Evolutionary conservation across 2,113 vertebrate species (phyloP), one percentile per base, ranked within the genome.

Genomic region (Brachionichthys hirsutus): DNA sequence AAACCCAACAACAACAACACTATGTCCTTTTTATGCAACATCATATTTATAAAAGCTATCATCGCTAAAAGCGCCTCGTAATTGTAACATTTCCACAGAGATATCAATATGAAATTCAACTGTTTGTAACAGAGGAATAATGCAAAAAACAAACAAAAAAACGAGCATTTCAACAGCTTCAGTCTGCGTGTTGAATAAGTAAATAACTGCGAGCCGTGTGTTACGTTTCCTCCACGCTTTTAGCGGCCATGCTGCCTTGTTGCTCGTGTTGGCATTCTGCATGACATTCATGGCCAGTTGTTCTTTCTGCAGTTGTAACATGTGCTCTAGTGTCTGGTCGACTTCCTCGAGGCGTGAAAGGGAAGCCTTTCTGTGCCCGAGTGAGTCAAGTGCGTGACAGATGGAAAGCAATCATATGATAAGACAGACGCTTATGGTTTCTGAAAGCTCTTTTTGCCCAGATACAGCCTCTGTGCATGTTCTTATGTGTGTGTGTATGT

Each of bases 361-460:
- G 70, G 77, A 82, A 87, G 69, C 65, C 54, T 67, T 78, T 62
- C 77, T 60, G 40, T 64, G 24, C 2, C 57, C 82, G 62, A 44
- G 59, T 80, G 80, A 87, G 69, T 72, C 74, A 60, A 81, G 65
- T 49, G 75, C 78, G 72, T 81, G 69, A 83, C 65, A 67, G 44
- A 72, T 9, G 42, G 75, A 68, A 74, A 67, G 64, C 55, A 65
- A 77, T 79, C 87, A 84, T 74, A 81, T 84, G 84, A 87, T 81
- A 65, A 81, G 75, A 65, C 71, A 73, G 75, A 74, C 63, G 73
- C 79, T 80, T 80, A 72, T 73, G 83, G 75, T 85, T 81, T 76
- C 75, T 74, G 79, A 80, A 81, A 63, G 78, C 73, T 72, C 80
- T 78, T 88, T 89, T 89, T 89, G 80, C 89, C 89, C 83, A 84